Percentiles rank a stretch among this genome's conserved stretches.
Conservation (phyloP, 1,140 invertebrate genomes). For the Parasteatoda tepidariorum region DNA sequence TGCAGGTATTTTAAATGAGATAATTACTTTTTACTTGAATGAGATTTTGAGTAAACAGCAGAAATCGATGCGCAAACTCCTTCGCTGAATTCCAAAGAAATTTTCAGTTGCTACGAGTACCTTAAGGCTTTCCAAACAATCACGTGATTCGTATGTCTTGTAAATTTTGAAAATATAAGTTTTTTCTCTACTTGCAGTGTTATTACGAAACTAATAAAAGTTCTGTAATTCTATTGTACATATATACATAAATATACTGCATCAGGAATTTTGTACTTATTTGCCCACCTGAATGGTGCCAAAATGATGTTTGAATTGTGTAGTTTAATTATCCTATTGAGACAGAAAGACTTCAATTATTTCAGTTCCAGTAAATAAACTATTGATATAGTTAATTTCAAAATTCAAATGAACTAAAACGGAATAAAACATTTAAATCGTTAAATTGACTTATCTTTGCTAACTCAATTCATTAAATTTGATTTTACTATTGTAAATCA, state of each 20-base stretch:
- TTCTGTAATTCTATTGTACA: not conserved
- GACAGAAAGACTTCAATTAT: not conserved
- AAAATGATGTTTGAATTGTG: not conserved
- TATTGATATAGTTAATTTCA: not conserved
- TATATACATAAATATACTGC: too few species aligned
- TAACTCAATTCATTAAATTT: not conserved
- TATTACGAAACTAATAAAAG: not conserved
- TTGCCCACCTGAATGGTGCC: not conserved
- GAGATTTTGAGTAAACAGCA: not conserved
- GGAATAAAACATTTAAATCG: not conserved
- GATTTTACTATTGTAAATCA: not conserved
- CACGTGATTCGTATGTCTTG: not conserved
- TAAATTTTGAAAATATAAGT: not conserved
- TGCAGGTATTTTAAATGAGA: not conserved
- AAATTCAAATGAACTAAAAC: not conserved
- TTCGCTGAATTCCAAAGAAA: slow-evolving; percentile 32
- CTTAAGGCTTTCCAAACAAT: not conserved
- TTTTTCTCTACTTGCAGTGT: not conserved
- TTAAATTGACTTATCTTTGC: not conserved
- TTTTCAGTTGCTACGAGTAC: slow-evolving; percentile 28
- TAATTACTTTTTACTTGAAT: not conserved
- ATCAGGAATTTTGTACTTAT: not conserved
- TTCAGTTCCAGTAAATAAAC: not conserved
- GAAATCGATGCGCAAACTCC: slow-evolving; percentile 19
- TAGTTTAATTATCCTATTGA: not conserved